Base-by-base conservation (phyloP, 2,888 invertebrate species). In the Dynastes grantii region DNA sequence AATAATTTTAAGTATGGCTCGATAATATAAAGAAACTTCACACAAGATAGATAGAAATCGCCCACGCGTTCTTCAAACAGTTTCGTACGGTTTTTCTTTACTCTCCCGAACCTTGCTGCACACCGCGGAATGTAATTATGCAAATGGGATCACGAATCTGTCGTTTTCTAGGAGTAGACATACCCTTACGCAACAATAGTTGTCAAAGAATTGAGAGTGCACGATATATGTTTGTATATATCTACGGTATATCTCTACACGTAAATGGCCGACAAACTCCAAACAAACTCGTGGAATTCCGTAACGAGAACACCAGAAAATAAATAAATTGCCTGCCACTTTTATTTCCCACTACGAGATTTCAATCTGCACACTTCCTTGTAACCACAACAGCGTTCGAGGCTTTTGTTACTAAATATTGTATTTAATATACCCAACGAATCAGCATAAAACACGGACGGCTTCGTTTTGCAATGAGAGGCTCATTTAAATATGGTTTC, bases 121-220 rank as follows among this genome's bases (percentile, higher is more conserved):
- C 76, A 76, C 73, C 73, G 65, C 77, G 76, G 81, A 82, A 82
- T 82, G 76, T 81, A 82, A 82, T 83, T 83, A 83, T 83, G 83
- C 80, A 81, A 83, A 83, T 83, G 78, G 68, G 79, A 79, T 81
- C 81, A 83, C 83, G 81, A 83, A 76, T 77, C 73, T 81, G 81
- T 82, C 81, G 81, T 82, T 82, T 81, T 77, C 79, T 80, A 75
- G 78, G 78, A 79, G 79, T 77, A 81, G 81, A 82, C 81, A 82
- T 81, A 80, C 81, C 81, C 81, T 82, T 81, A 80, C 81, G 82
- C 80, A 82, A 82, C 81, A 79, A 80, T 77, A 77, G 78, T 79
- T 79, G 81, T 80, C 78, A 80, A 80, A 77, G 77, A 75, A 78
- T 80, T 78, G 78, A 78, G 78, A 64, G 63, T 78, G 71, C 78